Evolutionary conservation across 2,888 invertebrate genomes (phyloP).

Genomic region (Spatulosminthurus flaviceps): DNA sequence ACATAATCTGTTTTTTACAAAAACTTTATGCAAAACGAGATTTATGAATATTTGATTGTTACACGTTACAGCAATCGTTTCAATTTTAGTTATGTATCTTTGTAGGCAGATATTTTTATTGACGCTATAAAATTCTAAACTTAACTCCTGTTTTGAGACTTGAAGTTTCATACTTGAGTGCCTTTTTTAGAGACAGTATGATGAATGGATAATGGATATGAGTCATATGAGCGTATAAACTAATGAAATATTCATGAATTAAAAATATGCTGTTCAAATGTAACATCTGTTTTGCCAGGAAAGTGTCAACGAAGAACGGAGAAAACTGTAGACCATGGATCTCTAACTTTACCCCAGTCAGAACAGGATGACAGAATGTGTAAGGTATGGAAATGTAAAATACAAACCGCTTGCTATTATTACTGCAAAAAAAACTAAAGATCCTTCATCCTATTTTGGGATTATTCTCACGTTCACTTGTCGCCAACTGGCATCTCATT

Average conservation of each 20-base stretch:
- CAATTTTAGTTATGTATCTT: too few relatives aligned
- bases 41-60: too few relatives aligned
- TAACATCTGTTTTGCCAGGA: constrained; percentile 13
- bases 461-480: constrained; percentile 4
- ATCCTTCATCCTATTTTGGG: constrained; percentile 18
- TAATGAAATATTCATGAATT: not conserved
- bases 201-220: not conserved
- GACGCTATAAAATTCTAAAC: too few relatives aligned
- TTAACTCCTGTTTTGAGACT: not conserved
- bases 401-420: not conserved
- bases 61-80: too few relatives aligned
- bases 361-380: too few relatives aligned
- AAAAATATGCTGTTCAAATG: not conserved
- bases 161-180: not conserved
- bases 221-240: not conserved
- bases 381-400: not conserved
- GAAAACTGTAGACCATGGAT: too few relatives aligned
- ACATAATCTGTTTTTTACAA: too few relatives aligned
- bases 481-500: not conserved
- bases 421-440: not conserved
- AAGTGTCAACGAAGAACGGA: not conserved
- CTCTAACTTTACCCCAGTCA: too few relatives aligned
- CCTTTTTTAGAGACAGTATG: not conserved
- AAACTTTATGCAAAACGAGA: too few relatives aligned
- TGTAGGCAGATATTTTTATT: too few relatives aligned